A percentile compares a stretch with the other conserved stretches of the same genome.
Conservation (phyloP, 37 sponge, comb jelly and placozoan genomes). For the Beroe ovata region DNA sequence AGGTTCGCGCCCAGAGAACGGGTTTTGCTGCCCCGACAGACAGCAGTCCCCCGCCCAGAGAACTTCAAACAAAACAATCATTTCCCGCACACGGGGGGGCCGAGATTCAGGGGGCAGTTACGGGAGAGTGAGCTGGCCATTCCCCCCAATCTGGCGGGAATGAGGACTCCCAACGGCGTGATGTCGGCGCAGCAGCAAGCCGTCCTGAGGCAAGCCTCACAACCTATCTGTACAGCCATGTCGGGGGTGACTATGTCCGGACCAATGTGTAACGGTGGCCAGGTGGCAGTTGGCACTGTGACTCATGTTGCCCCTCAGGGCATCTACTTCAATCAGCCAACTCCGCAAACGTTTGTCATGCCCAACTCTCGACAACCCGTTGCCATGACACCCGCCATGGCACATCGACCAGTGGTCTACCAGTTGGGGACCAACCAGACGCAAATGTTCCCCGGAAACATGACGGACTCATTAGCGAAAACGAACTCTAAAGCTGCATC, state of each 20-base stretch:
- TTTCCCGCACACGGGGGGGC: neutral
- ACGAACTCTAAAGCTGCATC: neutral
- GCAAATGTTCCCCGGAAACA: neutral
- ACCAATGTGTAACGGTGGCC: neutral
- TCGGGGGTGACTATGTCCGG: neutral
- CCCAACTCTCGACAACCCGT: slow-evolving; percentile 6
- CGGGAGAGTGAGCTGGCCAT: neutral
- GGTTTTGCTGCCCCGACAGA: neutral
- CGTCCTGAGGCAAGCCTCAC: neutral
- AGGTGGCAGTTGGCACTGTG: neutral
- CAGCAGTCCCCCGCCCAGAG: neutral
- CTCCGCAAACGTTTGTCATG: neutral
- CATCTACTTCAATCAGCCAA: neutral
- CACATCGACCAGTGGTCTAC: neutral
- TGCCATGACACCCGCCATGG: neutral
- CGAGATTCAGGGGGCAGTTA: neutral
- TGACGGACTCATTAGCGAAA: neutral
- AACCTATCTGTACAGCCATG: neutral
- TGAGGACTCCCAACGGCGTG: neutral
- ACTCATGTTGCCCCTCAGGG: neutral
- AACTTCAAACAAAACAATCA: neutral
- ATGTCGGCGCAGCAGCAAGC: slow-evolving; percentile 48
- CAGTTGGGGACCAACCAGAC: neutral
- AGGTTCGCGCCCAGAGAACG: neutral
- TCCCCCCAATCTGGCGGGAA: neutral